A percentile compares a stretch with the other conserved stretches of the same genome.
These are phyloP conservation scores for Tympanuchus pallidicinctus DNA, from an alignment of 2,113 vertebrate species.

Conservation along the genomic window DNA sequence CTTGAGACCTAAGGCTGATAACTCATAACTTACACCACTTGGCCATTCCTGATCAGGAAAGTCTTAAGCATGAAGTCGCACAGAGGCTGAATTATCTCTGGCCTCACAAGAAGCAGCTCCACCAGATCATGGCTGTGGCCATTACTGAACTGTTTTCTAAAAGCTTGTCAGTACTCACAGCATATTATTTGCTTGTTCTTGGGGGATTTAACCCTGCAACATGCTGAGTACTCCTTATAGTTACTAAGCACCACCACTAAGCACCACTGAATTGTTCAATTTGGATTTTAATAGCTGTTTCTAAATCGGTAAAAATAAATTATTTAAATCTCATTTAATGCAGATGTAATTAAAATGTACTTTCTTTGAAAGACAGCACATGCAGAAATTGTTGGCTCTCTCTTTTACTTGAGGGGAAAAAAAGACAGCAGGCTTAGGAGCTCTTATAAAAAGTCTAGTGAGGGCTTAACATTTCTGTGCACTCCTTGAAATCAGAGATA, in stretches of 20 bases:
- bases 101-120: not conserved
- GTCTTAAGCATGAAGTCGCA: not conserved
- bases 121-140: not conserved
- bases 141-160: slow-evolving; percentile 38
- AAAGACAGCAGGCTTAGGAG: not conserved
- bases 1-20: slow-evolving; percentile 13
- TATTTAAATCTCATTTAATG: slow-evolving; percentile 17
- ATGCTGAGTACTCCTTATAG: not conserved
- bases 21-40: slow-evolving; percentile 13
- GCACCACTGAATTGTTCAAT: not conserved
- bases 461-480: slow-evolving; percentile 62
- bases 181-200: slow-evolving; percentile 21
- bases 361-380: not conserved
- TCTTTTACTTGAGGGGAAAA: not conserved
- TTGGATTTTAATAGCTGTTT: slow-evolving; percentile 38
- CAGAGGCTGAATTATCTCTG: slow-evolving; percentile 20
- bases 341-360: slow-evolving; percentile 42
- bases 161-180: not conserved
- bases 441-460: slow-evolving; percentile 42
- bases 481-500: slow-evolving; percentile 65
- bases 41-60: slow-evolving; percentile 22
- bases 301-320: slow-evolving; percentile 28
- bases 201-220: slow-evolving; percentile 13
- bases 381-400: not conserved
- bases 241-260: not conserved